These are phyloP conservation scores for Amphipyra tragopoginis DNA, from an alignment of 2,888 invertebrate genomes.

Conservation along the genomic window DNA sequence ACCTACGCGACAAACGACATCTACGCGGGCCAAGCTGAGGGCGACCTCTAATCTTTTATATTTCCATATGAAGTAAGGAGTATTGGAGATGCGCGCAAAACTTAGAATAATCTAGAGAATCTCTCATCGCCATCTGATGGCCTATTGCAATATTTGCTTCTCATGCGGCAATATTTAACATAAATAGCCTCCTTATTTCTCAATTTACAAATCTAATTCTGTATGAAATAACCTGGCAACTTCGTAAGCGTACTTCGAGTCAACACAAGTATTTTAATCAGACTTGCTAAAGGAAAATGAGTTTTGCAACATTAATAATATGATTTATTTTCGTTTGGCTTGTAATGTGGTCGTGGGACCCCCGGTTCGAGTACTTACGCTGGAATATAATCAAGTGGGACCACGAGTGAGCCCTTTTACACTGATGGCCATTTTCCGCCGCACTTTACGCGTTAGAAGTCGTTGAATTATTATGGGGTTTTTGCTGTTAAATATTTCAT, in stretches of 20 bases:
- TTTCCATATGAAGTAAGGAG: too few relatives aligned
- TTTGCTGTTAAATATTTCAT: slow-evolving; percentile 52
- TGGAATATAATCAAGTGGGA: slow-evolving; percentile 73
- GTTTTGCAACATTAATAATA: slow-evolving; percentile 49
- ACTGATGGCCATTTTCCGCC: slow-evolving; percentile 65
- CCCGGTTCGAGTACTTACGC: slow-evolving; percentile 61
- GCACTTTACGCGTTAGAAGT: slow-evolving; percentile 49
- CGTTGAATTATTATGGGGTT: slow-evolving; percentile 54
- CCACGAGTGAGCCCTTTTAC: slow-evolving; percentile 64
- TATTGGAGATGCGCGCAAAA: too few relatives aligned
- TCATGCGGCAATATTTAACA: slow-evolving; percentile 22
- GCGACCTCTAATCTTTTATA: too few relatives aligned
- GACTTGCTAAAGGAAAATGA: slow-evolving; percentile 48
- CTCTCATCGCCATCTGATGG: too few relatives aligned
- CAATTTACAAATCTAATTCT: slow-evolving; percentile 53
- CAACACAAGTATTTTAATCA: slow-evolving; percentile 35
- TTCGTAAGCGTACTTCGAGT: slow-evolving; percentile 48
- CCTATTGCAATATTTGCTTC: slow-evolving; percentile 16
- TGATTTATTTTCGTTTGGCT: slow-evolving; percentile 54
- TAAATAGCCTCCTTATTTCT: slow-evolving; percentile 34
- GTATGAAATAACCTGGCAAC: slow-evolving; percentile 50
- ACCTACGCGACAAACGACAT: too few relatives aligned
- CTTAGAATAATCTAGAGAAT: too few relatives aligned
- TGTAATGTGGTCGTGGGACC: slow-evolving; percentile 36
- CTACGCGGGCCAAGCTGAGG: too few relatives aligned